These are phyloP conservation scores for Prunella fulvescens DNA, from an alignment of 2,113 vertebrate species.

Conservation along the genomic window DNA sequence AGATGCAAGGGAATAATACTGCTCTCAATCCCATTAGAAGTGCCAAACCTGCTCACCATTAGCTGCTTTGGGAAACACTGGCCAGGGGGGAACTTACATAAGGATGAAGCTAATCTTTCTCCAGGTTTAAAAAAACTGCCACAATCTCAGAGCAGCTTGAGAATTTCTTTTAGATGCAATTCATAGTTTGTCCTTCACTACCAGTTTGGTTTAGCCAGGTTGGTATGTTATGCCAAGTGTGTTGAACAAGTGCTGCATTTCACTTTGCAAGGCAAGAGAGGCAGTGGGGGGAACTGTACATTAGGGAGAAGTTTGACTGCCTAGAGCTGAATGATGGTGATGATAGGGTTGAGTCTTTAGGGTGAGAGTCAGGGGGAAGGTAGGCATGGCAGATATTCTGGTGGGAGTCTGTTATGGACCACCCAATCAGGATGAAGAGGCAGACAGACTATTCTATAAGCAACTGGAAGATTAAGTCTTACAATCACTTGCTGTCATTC, in stretches of 20 bases:
- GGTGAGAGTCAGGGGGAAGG: background rate
- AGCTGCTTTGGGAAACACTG: background rate
- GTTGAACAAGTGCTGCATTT: background rate
- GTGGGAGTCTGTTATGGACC: background rate
- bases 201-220: background rate
- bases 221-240: background rate
- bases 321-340: background rate
- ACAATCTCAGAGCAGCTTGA: background rate
- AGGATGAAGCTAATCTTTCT: background rate
- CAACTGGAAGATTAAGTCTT: background rate
- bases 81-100: background rate
- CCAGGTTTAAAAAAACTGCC: background rate
- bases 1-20: background rate
- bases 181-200: background rate
- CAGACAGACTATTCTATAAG: background rate
- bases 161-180: background rate
- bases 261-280: background rate
- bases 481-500: background rate
- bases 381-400: background rate
- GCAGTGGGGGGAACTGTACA: background rate
- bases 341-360: background rate
- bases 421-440: background rate
- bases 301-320: background rate
- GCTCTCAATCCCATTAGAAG: background rate
- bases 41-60: background rate